Base-by-base conservation (phyloP, 2,113 vertebrate species). In the Dolichallabes microphthalmus region DNA sequence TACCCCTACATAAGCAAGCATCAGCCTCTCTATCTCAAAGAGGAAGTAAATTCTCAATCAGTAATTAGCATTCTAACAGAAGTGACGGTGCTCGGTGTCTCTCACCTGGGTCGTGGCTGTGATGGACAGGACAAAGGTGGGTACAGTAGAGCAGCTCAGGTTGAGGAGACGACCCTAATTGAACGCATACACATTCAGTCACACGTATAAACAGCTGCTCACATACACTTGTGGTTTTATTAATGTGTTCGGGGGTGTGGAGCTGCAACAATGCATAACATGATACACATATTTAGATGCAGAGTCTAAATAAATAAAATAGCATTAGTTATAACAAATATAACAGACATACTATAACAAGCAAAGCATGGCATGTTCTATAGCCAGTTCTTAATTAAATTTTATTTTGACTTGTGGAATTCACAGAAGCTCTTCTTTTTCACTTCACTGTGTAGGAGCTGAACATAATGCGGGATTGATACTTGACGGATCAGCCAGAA, bases 81-180 rank as follows among this genome's bases (percentile, higher is more conserved):
- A 55, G 27, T 6, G 2, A 9, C 3, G 3, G 1, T 76, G 25
- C 20, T 20, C 2, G 20, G 2, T 19, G 27, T 45, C 50, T 75
- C 93, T 90, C 58, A 94, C 98, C 96, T 99, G 98, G 0, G 97
- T 98, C 79, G 97, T 96, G 17, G 97, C 96, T 0, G 98, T 98
- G 94, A 99, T 97, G 27, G 97, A 99, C 58, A 99, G 92, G 85
- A 99, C 96, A 1, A 97, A 97, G 9, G 96, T 96, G 86, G 98
- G 98, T 39, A 99, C 97, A 0, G 97, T 98, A 91, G 98, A 98
- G 92, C 98, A 99, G 95, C 96, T 98, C 82, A 99, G 94, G 88
- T 98, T 99, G 84, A 99, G 92, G 86, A 98, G 93, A 79, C 96
- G 96, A 39, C 98, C 98, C 98, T 99, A 58, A 76, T 7, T 15